phyloP scores from a whole-genome alignment of 2,797 vertebrate genomes.

The Sebastes vulpes region DNA sequence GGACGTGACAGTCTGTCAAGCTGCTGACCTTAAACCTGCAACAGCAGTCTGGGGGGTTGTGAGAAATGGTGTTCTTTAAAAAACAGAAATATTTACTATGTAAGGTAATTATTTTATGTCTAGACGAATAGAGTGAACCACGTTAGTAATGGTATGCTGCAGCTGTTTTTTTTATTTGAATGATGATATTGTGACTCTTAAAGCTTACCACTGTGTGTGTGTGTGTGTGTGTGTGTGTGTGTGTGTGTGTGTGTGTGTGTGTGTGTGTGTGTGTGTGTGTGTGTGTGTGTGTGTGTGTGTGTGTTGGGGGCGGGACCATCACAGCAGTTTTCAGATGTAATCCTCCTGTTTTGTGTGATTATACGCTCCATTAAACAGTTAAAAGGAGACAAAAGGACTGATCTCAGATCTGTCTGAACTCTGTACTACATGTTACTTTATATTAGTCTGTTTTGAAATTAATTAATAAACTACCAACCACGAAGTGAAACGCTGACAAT shows the following conservation, averaged over 20 bases:
- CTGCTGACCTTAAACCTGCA: not conserved
- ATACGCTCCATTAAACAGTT: not conserved
- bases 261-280: not conserved
- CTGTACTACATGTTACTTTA: not conserved
- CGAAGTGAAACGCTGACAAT: not conserved
- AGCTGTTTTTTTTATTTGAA: not conserved
- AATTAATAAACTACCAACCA: not conserved
- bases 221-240: not conserved
- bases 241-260: no score
- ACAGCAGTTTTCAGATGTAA: not conserved
- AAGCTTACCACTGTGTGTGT: not conserved
- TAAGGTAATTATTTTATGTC: no score
- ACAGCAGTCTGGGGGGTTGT: not conserved
- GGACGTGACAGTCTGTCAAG: no score
- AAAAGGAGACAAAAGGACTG: not conserved
- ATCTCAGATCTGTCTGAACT: not conserved
- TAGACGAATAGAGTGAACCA: no score
- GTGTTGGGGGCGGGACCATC: not conserved
- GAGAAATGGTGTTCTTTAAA: not conserved
- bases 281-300: not conserved
- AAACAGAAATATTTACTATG: no score
- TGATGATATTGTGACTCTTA: not conserved
- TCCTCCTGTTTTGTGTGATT: conserved; percentile 15
- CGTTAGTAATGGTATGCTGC: no score
- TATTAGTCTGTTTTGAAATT: not conserved